These are phyloP conservation scores for Rhombomys opimus DNA, from an alignment of 2,113 vertebrate genomes.

Conservation along the genomic window DNA sequence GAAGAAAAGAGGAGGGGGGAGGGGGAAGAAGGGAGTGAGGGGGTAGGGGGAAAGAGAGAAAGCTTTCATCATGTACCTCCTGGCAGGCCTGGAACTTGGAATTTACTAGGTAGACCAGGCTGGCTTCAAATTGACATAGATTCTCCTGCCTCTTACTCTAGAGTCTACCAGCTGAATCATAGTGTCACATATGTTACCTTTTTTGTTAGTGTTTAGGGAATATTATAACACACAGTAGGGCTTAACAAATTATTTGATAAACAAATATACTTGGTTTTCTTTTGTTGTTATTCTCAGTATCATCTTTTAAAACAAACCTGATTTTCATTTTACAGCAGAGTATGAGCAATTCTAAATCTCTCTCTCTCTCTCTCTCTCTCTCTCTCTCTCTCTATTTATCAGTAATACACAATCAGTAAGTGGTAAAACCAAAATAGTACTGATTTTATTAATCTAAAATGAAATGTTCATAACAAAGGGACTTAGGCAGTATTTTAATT, in stretches of 20 bases:
- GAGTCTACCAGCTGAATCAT: neutral
- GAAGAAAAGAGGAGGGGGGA: neutral
- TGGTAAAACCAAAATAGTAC: neutral
- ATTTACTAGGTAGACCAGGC: neutral
- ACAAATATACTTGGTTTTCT: neutral
- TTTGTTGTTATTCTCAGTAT: neutral
- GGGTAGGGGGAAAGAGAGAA: too few species aligned
- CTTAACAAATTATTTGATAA: slow-evolving; percentile 31
- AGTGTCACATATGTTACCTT: neutral
- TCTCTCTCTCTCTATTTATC: neutral
- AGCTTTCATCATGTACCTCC: too few species aligned
- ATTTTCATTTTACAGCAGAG: neutral
- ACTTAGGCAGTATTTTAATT: slow-evolving; percentile 38
- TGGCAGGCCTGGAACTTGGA: neutral
- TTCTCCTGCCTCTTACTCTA: neutral
- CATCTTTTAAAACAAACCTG: neutral
- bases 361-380: neutral
- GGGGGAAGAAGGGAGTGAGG: rapidly evolving
- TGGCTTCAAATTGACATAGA: neutral
- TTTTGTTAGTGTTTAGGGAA: slow-evolving; percentile 10
- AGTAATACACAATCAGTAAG: neutral
- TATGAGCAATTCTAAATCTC: neutral
- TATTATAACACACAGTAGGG: neutral
- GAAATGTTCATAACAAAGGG: slow-evolving; percentile 16
- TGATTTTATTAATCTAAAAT: neutral